Base-by-base conservation (phyloP, 1,140 invertebrate genomes). In the Zaprionus africanus region DNA sequence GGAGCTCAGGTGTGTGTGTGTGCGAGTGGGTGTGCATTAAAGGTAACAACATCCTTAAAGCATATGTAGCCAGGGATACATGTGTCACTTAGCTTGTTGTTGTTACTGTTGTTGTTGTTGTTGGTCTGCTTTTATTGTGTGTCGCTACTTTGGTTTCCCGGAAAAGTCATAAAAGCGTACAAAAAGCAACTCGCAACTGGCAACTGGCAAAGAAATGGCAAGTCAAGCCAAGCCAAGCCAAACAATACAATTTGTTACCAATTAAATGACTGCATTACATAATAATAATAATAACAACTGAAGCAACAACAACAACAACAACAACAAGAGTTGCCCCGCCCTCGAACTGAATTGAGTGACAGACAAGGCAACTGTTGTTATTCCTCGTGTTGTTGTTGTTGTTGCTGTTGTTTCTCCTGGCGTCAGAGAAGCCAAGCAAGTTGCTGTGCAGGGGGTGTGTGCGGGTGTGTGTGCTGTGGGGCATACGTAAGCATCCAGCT, bases 241-340 rank as follows among this genome's bases (percentile, higher is more conserved):
- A 87, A 87, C 83, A 87, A 87, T 88, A 88, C 84, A 87, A 87
- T 87, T 87, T 88, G 83, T 88, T 87, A 87, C 83, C 83, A 87
- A 87, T 87, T 87, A 87, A 87, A 87, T 87, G 83, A 87, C 84
- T 87, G 84, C 84, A 88, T 87, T 88, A 88, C 83, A 87, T 86
- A 86, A 86, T 87, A 86, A 86, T 87, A 86, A 86, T 81, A 79
- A 73, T 73, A 79, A 73, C 38, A 86, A 22, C 22, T 22, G 22
- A 22, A 22, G 22, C 22, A 22, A 22, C 22, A 22, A 77, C 53
- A 79, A 46, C 22, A 22, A 77, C 53, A 79, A 46, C 49, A 78
- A 51, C 65, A 76, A 57, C 60, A 82, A 26, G 36, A 41, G 41
- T 46, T 17, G 41, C 41, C n/a, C 41, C 41, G 41, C 41, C 41